Conservation (phyloP, 2,113 vertebrate species). For the Sylvia atricapilla region DNA sequence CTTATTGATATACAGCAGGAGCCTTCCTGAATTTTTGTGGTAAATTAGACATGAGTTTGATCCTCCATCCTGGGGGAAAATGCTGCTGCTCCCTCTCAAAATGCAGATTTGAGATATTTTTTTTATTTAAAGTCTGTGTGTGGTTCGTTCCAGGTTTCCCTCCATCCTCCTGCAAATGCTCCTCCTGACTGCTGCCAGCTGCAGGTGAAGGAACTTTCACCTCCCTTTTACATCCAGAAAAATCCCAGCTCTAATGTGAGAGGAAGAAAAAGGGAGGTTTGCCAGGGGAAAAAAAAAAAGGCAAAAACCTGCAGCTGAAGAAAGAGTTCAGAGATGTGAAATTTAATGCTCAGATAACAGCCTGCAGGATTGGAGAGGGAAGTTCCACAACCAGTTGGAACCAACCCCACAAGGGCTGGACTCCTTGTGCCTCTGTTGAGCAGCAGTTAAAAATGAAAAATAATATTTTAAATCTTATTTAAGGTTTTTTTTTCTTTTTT, state of each 20-base stretch:
- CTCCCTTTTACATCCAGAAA: background rate
- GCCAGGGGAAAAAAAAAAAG: too few relatives aligned
- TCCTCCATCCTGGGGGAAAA: background rate
- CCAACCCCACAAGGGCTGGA: background rate
- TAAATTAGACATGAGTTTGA: background rate
- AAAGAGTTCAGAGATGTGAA: background rate
- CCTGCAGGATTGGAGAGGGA: fast-evolving
- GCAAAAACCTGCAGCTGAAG: background rate
- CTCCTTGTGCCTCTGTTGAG: background rate
- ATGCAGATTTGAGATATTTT: background rate
- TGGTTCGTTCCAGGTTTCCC: background rate
- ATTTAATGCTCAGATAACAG: background rate
- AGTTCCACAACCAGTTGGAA: background rate
- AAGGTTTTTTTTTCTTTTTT: background rate
- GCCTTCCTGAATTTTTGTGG: background rate
- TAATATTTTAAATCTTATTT: background rate
- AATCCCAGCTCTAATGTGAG: background rate
- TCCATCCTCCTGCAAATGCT: background rate
- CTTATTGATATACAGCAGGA: background rate
- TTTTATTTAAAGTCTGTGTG: background rate
- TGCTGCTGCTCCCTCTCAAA: background rate
- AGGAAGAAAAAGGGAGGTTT: background rate
- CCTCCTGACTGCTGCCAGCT: background rate
- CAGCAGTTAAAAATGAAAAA: background rate
- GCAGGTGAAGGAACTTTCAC: background rate